Evolutionary conservation across 2,888 invertebrate genomes (phyloP), one percentile per base, ranked within the genome.

Genomic region (Dorcus hopei): DNA sequence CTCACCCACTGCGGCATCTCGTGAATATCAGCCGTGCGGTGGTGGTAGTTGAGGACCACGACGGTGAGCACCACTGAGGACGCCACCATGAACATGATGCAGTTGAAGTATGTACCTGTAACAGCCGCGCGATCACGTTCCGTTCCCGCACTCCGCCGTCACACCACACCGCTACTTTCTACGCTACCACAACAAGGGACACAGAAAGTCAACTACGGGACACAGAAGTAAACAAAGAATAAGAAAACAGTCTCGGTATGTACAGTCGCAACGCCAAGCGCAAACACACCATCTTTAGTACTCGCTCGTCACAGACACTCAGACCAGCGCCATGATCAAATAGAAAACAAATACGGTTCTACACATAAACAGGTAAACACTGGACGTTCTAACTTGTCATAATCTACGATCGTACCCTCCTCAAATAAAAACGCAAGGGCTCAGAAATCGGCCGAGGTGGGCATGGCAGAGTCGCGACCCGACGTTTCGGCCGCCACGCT

Each of bases 61-160:
- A 97, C 96, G 54, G 97, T 97, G 74, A 96, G 87, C 72, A 97
- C 95, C 80, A 97, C 97, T 65, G 97, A 97, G 65, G 96, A 94
- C 61, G 97, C 96, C 82, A 97, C 97, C 96, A 97, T 97, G 83
- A 97, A 94, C 97, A 97, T 97, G 82, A 97, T 97, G 85, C 96
- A 96, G 84, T 97, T 97, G 89, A 97, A 97, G 85, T 97, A 97
- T 72, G 97, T 95, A 78, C 97, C 97, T 71, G 73, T 61, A 74
- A 74, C 66, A 70, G 68, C 70, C 69, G 52, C 33, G 51, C 54
- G 58, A 63, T 72, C 57, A 71, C 54, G 49, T 50, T 54, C 58
- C 26, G 57, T 42, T 42, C 53, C 52, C 57, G 33, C 33, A 61
- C 61, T 54, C 58, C 43, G 11, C 48, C 19, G 57, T 50, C 19